phyloP scores from a whole-genome alignment of 2,888 invertebrate genomes.

The Agrypnus murinus region DNA sequence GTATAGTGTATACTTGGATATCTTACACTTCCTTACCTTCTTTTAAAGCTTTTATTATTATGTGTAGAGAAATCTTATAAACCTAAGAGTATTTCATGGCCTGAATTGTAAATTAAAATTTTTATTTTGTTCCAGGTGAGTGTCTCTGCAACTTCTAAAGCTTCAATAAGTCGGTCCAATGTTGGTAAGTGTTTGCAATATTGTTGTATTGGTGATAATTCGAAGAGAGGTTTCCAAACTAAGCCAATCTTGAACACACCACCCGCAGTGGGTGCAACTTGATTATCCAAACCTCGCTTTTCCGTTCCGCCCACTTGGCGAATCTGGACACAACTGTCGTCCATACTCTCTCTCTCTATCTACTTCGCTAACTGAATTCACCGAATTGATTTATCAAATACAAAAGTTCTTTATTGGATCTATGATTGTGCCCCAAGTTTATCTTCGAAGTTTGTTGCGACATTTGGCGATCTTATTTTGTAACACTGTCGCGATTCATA shows the following conservation, averaged over 20 bases:
- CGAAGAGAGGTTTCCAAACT: slow-evolving; percentile 3
- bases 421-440: slow-evolving; percentile 66
- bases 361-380: slow-evolving; percentile 61
- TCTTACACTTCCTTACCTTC: not conserved
- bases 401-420: slow-evolving; percentile 68
- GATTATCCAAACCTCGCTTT: slow-evolving; percentile 43
- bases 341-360: no score
- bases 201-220: slow-evolving; percentile 4
- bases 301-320: slow-evolving; percentile 46
- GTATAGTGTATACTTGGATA: slow-evolving; percentile 5
- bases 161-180: slow-evolving; percentile 8
- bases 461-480: slow-evolving; percentile 62
- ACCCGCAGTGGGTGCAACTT: slow-evolving; percentile 34
- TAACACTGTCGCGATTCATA: slow-evolving; percentile 46
- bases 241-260: slow-evolving; percentile 37
- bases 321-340: slow-evolving; percentile 63
- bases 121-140: slow-evolving; percentile 45
- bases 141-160: not conserved
- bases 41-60: slow-evolving; percentile 4
- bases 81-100: no score
- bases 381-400: slow-evolving; percentile 68
- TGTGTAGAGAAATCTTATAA: not conserved
- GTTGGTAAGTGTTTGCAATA: slow-evolving; percentile 37
- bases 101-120: not conserved
- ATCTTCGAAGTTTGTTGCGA: slow-evolving; percentile 61